Evolutionary conservation across 1,140 invertebrate genomes (phyloP), one percentile per base, ranked within the genome.

Genomic region (Dendrolimus kikuchii): DNA sequence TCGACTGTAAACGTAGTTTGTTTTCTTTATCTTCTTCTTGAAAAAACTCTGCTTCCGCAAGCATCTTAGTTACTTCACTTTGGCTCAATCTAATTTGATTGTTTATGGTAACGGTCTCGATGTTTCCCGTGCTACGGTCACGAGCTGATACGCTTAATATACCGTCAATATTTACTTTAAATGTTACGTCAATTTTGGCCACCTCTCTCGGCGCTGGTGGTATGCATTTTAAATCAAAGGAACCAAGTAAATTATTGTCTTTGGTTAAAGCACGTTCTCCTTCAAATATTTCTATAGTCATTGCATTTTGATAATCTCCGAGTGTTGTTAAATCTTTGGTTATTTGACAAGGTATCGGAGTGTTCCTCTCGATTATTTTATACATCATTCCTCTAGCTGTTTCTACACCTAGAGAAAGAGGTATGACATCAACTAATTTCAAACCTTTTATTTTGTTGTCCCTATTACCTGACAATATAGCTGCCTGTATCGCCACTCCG

Each of bases 361-460:
- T 94, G 64, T 93, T 94, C 5, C 89, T 69, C 46, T 90, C 85
- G 40, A 92, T 81, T 2, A 92, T 88, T 67, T 91, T 92, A 5
- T 85, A 89, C 91, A 93, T 92, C 23, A 90, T 75, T 0, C 89
- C 90, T 49, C 88, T 88, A 5, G 86, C 80, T 4, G 88, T 90
- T 74, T 91, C 90, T 23, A 92, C 87, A 41, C 91, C 91, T 41
- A 92, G 51, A 0, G 90, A 90, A 5, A 90, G 68, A 6, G 89
- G 89, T 7, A 89, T 75, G 0, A 90, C 89, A 55, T 90, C 90
- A 2, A 90, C 72, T 43, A 90, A 66, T 3, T 90, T 57, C 0
- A 90, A 62, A 60, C 88, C 75, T 62, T 86, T 71, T 5, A 89
- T 84, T 42, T 75, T 93, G 2, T 68, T 65, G 40, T 78, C 69